phyloP scores from a whole-genome alignment of 2,797 vertebrate species.

The Oreonectes daqikongensis region DNA sequence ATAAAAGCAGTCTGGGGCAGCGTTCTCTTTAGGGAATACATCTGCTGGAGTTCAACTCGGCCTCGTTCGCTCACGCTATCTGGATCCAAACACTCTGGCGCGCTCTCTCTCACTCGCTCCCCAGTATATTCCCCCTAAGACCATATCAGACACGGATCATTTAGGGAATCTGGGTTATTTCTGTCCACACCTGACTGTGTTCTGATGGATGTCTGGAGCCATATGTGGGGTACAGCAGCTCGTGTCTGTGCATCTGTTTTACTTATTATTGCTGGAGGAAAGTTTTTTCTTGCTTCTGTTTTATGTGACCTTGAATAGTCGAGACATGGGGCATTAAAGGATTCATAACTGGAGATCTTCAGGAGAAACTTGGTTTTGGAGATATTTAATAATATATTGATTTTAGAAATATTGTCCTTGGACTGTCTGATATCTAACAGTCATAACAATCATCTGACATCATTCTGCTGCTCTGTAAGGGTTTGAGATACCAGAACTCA shows the following conservation, averaged over 20 bases:
- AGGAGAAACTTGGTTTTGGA: background rate
- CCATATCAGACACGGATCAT: slow-evolving; percentile 59
- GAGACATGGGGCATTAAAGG: slow-evolving; percentile 25
- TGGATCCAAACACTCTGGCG: slow-evolving; percentile 34
- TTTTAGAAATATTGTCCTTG: slow-evolving; percentile 30
- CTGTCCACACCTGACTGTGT: slow-evolving; percentile 48
- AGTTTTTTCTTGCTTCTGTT: slow-evolving; percentile 46
- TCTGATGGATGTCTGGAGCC: slow-evolving; percentile 55
- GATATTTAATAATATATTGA: slow-evolving; percentile 25
- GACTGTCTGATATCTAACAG: slow-evolving; percentile 26
- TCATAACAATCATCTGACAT: slow-evolving; percentile 5
- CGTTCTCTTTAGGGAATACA: slow-evolving; percentile 53
- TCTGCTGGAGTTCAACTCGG: slow-evolving; percentile 54
- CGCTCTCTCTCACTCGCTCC: slow-evolving; percentile 12
- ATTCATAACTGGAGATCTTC: slow-evolving; percentile 25
- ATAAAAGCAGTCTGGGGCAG: slow-evolving; percentile 57
- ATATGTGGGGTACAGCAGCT: slow-evolving; percentile 48
- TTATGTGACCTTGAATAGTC: slow-evolving; percentile 51
- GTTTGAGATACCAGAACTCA: background rate
- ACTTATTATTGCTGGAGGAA: slow-evolving; percentile 42
- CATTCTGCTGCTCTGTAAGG: too few relatives aligned
- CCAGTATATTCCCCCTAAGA: slow-evolving; percentile 43
- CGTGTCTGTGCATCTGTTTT: slow-evolving; percentile 42
- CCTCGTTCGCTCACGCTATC: slow-evolving; percentile 51
- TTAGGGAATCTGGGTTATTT: slow-evolving; percentile 60